phyloP scores from a whole-genome alignment of 1,140 invertebrate species.

The Pogonomyrmex californicus region DNA sequence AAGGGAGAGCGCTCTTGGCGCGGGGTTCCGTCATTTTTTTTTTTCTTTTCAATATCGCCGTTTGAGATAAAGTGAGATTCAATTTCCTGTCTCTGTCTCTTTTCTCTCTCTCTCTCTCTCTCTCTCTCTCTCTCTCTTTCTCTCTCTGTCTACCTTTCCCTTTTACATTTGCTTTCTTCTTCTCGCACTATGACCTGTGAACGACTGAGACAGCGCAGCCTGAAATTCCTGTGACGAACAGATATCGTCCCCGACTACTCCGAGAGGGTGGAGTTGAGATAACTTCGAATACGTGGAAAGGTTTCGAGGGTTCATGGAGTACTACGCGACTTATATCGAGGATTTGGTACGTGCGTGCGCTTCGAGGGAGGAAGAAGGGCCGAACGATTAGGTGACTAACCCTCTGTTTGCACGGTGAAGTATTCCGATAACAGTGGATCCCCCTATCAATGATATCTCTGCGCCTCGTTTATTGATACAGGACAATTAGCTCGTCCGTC shows the following conservation, averaged over 20 bases:
- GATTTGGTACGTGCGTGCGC: constrained; percentile 38
- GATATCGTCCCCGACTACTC: constrained; percentile 64
- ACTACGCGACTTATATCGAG: constrained; percentile 47
- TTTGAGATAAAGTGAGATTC: constrained; percentile 83
- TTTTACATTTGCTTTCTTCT: constrained; percentile 77
- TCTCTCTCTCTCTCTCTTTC: too few species aligned
- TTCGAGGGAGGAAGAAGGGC: constrained; percentile 24
- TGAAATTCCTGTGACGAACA: constrained; percentile 68
- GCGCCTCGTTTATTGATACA: constrained; percentile 68
- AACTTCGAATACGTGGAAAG: constrained; percentile 67
- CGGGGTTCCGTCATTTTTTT: constrained; percentile 73
- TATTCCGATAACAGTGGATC: constrained; percentile 61
- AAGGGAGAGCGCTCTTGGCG: constrained; percentile 65
- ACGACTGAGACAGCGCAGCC: constrained; percentile 66
- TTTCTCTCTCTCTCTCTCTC: constrained; percentile 71
- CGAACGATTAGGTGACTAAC: constrained; percentile 71
- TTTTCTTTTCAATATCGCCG: constrained; percentile 66
- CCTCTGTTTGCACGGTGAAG: constrained; percentile 67
- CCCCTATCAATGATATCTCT: constrained; percentile 51
- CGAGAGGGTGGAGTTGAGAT: constrained; percentile 59
- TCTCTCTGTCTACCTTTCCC: constrained; percentile 71
- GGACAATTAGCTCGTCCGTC: constrained; percentile 65
- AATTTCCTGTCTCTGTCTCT: constrained; percentile 81
- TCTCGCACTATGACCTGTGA: constrained; percentile 2
- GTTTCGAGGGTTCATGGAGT: constrained; percentile 54